Base-by-base conservation (phyloP, 35 echinoderm and acorn worm species). In the Chiridota heheva region DNA sequence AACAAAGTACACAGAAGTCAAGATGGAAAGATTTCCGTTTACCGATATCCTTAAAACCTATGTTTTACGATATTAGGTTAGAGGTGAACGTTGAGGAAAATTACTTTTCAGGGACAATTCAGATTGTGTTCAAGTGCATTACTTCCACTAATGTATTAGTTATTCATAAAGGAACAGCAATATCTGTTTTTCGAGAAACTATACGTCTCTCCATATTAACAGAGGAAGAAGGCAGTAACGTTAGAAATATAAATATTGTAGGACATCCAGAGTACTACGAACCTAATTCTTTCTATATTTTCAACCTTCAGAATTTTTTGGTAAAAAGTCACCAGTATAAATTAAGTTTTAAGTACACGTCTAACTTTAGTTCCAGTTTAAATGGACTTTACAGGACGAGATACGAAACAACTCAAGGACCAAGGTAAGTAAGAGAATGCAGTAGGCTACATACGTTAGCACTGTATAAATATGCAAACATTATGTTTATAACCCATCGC, bases 11-110 rank as follows among this genome's bases (percentile, higher is more conserved):
- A 17, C 55, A 26, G 25, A 43, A 57, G 26, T 29, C 49, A 2
- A 56, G 33, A 37, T 85, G 81, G 81, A 63, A 72, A 61, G 62
- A 60, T 34, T 91, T 91, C 72, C 90, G 90, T 39, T 57, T 93
- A 0, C 85, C 90, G 5, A 67, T 43, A 15, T 62, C 57, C 41
- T 29, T 93, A 16, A 82, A 70, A 43, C 90, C 90, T 29, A 69
- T 79, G 1, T 53, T 70, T 35, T 93, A 93, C 71, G 22, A 49
- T 7, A 20, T 93, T 27, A 82, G 42, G 42, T 58, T 93, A 28
- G 62, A 41, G 47, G 73, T 79, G 59, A 78, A 82, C 61, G 67
- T 93, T 51, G 68, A 87, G 25, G 57, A 63, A 15, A 67, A 88
- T 63, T 58, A 36, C 36, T 93, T 93, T 41, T 36, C 55, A 18